Evolutionary conservation across 2,113 vertebrate genomes (phyloP).

Genomic region (Phrynocephalus versicolor): DNA sequence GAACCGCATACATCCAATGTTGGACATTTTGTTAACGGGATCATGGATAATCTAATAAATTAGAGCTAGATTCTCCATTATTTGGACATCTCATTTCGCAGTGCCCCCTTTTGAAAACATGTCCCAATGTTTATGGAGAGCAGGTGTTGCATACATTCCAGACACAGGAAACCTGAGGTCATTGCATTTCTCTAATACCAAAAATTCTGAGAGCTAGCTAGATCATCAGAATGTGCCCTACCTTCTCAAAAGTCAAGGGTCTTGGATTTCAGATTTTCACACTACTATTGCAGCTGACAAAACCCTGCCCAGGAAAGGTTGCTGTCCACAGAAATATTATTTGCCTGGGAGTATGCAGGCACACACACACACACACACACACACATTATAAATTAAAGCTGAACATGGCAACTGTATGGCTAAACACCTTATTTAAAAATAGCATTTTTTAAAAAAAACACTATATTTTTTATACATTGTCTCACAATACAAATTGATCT

Average conservation of each 20-base stretch:
- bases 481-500: slow-evolving; percentile 49
- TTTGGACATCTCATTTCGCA: slow-evolving; percentile 58
- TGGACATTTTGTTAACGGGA: slow-evolving; percentile 61
- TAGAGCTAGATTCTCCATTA: slow-evolving; percentile 56
- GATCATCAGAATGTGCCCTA: slow-evolving; percentile 5
- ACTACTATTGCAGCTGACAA: slow-evolving; percentile 29
- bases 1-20: slow-evolving; percentile 62
- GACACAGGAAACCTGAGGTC: slow-evolving; percentile 41
- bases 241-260: neutral
- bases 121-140: slow-evolving; percentile 37
- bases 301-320: slow-evolving; percentile 22
- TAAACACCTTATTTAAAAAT: no score
- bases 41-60: slow-evolving; percentile 59
- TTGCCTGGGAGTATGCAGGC: neutral
- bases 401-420: slow-evolving; percentile 54
- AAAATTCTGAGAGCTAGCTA: neutral
- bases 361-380: no score
- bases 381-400: slow-evolving; percentile 17
- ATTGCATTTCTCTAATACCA: slow-evolving; percentile 29
- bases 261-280: slow-evolving; percentile 40
- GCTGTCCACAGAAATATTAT: neutral
- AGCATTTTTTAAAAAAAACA: slow-evolving; percentile 22
- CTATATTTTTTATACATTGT: slow-evolving; percentile 48
- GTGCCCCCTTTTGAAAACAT: slow-evolving; percentile 37
- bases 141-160: slow-evolving; percentile 47